Evolutionary conservation across 2,888 invertebrate genomes (phyloP).

Genomic region (Dryadula phaetusa): DNA sequence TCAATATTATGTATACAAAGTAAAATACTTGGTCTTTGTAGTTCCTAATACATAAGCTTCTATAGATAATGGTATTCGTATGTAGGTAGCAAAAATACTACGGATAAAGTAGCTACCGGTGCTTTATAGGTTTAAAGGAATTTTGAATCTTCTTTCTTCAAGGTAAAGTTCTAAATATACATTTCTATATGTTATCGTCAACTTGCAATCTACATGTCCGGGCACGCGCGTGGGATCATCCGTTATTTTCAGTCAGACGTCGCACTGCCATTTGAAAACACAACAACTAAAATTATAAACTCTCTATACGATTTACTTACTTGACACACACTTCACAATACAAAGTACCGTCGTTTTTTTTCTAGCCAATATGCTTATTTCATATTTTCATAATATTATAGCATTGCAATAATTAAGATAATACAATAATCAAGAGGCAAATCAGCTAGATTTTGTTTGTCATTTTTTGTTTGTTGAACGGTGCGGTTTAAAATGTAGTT

Average conservation of each 20-base stretch:
- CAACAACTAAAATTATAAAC: conserved; percentile 8
- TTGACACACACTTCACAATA: no score
- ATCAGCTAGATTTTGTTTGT: no score
- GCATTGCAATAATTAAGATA: no score
- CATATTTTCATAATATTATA: no score
- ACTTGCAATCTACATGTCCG: conserved; percentile 58
- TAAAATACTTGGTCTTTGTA: conserved; percentile 16
- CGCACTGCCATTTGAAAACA: conserved; percentile 32
- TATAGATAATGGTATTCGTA: conserved; percentile 32
- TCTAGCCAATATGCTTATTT: no score
- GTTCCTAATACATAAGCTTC: conserved; percentile 36
- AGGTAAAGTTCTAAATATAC: conserved; percentile 20
- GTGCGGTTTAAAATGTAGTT: no score
- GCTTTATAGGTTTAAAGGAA: conserved; percentile 1
- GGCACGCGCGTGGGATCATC: conserved; percentile 60
- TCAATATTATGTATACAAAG: no score
- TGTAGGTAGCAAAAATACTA: conserved; percentile 45
- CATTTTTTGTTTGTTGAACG: no score
- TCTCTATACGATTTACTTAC: not conserved
- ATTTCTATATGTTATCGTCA: conserved; percentile 49
- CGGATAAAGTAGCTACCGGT: conserved; percentile 46
- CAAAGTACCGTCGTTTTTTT: no score
- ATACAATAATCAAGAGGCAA: no score
- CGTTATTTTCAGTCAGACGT: conserved; percentile 51
- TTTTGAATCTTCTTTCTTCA: conserved; percentile 23